A percentile compares a stretch with the other conserved stretches of the same genome.
Evolutionary conservation across 2,113 vertebrate genomes (phyloP).

Genomic region (Melanerpes aurifrons): DNA sequence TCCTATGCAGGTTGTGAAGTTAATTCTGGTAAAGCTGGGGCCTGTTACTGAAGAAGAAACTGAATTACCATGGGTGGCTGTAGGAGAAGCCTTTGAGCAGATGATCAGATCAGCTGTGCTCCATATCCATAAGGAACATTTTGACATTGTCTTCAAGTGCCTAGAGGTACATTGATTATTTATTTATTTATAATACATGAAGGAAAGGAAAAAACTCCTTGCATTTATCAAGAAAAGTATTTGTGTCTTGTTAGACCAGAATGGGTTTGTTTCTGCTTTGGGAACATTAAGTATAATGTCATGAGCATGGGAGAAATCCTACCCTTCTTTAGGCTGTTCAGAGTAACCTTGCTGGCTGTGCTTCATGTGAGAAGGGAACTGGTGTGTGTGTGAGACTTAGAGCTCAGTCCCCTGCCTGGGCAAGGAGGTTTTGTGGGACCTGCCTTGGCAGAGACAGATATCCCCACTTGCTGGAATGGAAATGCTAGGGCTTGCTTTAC

Average conservation of each 20-base stretch:
- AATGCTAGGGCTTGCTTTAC: not conserved
- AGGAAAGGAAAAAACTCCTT: not conserved
- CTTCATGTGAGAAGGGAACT: not conserved
- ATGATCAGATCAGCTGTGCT: constrained; percentile 82
- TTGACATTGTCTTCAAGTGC: constrained; percentile 86
- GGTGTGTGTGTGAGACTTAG: not conserved
- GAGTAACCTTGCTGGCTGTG: not conserved
- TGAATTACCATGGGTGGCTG: constrained; percentile 82
- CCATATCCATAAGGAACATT: constrained; percentile 85
- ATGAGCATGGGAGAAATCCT: not conserved
- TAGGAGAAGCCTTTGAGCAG: constrained; percentile 85
- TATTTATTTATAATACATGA: not conserved
- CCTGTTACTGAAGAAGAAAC: constrained; percentile 76
- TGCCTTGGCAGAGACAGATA: not conserved
- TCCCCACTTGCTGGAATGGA: not conserved
- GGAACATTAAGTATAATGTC: not conserved
- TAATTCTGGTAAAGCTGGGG: constrained; percentile 88
- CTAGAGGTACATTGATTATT: constrained; percentile 79
- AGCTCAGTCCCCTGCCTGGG: not conserved
- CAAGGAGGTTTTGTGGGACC: not conserved
- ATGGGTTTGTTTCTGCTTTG: not conserved
- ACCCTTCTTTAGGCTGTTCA: not conserved
- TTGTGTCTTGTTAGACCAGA: not conserved
- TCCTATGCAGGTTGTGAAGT: constrained; percentile 80
- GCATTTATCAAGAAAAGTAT: not conserved